Conservation (phyloP, 2,888 invertebrate species). For the Andrena camellia region DNA sequence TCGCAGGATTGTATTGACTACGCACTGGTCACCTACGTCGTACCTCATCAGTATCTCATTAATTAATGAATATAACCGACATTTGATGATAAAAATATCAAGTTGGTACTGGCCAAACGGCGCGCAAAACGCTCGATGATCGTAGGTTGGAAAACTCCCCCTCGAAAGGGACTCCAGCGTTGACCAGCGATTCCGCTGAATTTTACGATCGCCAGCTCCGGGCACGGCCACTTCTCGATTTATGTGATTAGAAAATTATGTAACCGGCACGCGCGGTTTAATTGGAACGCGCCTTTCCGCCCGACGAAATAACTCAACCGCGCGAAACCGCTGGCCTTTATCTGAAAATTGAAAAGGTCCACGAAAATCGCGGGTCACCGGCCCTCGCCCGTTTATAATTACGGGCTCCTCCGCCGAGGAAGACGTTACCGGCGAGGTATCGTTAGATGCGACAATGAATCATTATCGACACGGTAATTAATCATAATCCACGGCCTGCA, state of each 20-base stretch:
- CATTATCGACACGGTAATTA: conserved; percentile 68
- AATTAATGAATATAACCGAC: too few relatives aligned
- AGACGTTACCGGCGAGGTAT: conserved; percentile 64
- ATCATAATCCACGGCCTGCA: conserved; percentile 64
- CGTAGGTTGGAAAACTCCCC: too few relatives aligned
- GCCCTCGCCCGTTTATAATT: conserved; percentile 46
- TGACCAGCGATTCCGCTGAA: background rate
- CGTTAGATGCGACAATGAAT: conserved; percentile 68
- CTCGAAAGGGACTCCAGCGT: background rate
- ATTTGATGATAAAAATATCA: too few relatives aligned
- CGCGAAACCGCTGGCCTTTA: conserved; percentile 27
- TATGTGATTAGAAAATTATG: conserved; percentile 48
- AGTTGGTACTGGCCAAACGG: too few relatives aligned
- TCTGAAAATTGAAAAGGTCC: conserved; percentile 53
- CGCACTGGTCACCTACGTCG: too few relatives aligned
- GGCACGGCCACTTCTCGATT: conserved; percentile 24
- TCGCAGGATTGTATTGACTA: too few relatives aligned
- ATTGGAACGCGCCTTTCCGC: conserved; percentile 41
- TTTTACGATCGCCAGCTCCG: conserved; percentile 23
- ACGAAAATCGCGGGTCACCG: conserved; percentile 54
- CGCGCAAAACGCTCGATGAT: too few relatives aligned
- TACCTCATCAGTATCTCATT: too few relatives aligned
- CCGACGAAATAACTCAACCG: conserved; percentile 24
- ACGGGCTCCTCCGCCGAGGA: conserved; percentile 45
- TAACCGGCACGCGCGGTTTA: conserved; percentile 39